Conservation (phyloP, 2,113 vertebrate species). For the Laterallus jamaicensis region DNA sequence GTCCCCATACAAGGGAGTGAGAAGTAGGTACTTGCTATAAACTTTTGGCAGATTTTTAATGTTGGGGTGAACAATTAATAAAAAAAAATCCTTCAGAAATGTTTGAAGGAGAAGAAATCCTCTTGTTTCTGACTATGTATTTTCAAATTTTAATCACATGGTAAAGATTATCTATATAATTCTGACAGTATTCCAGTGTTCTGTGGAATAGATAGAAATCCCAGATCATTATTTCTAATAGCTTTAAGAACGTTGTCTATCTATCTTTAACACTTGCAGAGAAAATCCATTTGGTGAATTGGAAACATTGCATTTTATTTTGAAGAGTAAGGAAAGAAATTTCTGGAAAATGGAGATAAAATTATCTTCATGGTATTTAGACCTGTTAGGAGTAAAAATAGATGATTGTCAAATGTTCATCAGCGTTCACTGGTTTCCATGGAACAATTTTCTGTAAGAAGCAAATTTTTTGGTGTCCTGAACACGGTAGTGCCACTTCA, state of each 20-base stretch:
- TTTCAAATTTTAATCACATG: neutral
- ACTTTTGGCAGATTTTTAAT: neutral
- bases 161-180: neutral
- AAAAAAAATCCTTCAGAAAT: neutral
- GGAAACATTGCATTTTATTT: neutral
- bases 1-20: neutral
- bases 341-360: neutral
- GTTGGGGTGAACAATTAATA: neutral
- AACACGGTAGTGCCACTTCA: neutral
- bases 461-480: neutral
- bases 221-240: neutral
- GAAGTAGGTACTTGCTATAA: neutral
- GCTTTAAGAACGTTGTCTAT: neutral
- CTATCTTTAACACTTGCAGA: neutral
- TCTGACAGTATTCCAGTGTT: neutral
- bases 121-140: neutral
- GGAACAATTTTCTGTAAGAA: slow-evolving; percentile 17
- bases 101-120: neutral
- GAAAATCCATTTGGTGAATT: neutral
- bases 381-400: neutral
- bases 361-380: neutral
- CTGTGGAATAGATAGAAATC: neutral
- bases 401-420: slow-evolving; percentile 18
- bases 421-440: slow-evolving; percentile 9
- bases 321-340: neutral